Base-by-base conservation (phyloP, 2,888 invertebrate genomes). In the Habroteleia sp. region DNA sequence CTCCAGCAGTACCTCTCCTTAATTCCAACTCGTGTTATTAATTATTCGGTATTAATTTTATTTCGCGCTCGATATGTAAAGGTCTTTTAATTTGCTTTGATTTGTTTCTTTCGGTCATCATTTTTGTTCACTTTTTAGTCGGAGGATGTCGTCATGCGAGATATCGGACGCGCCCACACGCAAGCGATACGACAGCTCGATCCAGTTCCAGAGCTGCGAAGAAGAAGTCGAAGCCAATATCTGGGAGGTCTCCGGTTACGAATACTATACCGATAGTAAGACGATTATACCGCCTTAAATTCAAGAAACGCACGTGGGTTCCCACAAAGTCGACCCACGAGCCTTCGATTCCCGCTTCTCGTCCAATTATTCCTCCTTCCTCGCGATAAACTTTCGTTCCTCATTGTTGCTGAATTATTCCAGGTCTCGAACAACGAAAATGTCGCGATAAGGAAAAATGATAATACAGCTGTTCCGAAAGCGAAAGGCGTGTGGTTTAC, bases 241-340 rank as follows among this genome's bases (percentile, higher is more conserved):
- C 76, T 77, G 79, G 79, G 79, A 77, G 79, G 79, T 78, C 79
- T 79, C 69, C 52, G 54, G 69, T 77, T 74, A 72, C 79, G 73
- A 77, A 75, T 74, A 56, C 68, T 31, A 54, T 48, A 54, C 52
- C 69, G 77, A 77, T 75, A 75, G 78, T 74, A 73, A 74, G 77
- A 66, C 75, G 78, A 77, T 78, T 78, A 78, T 68, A 73, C 76
- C 78, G 74, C 73, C 74, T 79, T 79, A 77, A 77, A 79, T 77
- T 77, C 75, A 58, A 76, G 71, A 69, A 76, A 79, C 73, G 68
- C 68, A 74, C 66, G 73, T 68, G 74, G 76, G 76, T 74, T 77
- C 77, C 72, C 74, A 74, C 73, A 63, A 68, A 63, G 37, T 56
- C 76, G 73, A 65, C 72, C 76, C 73, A 73, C 76, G 65, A 68